Evolutionary conservation across 2,113 vertebrate species (phyloP), one percentile per base, ranked within the genome.

Genomic region (Hippoglossus stenolepis): DNA sequence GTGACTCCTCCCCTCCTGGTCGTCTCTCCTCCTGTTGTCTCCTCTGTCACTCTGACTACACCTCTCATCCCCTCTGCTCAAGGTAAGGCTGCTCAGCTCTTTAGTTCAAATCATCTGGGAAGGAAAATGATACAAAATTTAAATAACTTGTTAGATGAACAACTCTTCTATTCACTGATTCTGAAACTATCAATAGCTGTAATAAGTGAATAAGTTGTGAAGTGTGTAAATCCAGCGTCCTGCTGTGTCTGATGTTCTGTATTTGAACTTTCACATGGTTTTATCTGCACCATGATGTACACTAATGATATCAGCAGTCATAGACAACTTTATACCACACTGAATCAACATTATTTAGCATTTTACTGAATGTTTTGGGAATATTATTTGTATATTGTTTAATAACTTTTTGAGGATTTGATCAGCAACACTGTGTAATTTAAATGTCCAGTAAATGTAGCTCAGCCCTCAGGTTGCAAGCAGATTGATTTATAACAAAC

Each of bases 21-120:
- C 77, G 73, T 69, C 69, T 84, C 65, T 77, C 75, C 73, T 57
- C 51, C 70, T 23, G 66, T 45, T 15, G 40, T 75, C 72, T 83
- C 75, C 17, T 17, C 49, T 63, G 31, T 61, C 73, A 80, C 70
- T 90, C 70, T 45, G 70, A 60, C 59, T 11, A 20, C 71, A 75
- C 66, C 73, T 84, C 79, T 81, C 85, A 67, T 81, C 75, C 68
- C 5, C 45, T 66, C 74, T 73, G 84, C 65, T 76, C 2, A 66
- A 92, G 92, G 94, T 95, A 94, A 93, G 93, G 20, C 69, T 77
- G 68, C 66, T 65, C 65, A 28, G 62, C 67, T 79, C 49, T 68
- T 28, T 64, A 1, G 2, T 3, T 43, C 4, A 47, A 59, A 35
- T 24, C 43, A 23, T 65, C 28, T 67, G 31, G 6, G 53, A 20